Evolutionary conservation across 1,140 invertebrate species (phyloP), one percentile per base, ranked within the genome.

Genomic region (Laodelphax striatellus): DNA sequence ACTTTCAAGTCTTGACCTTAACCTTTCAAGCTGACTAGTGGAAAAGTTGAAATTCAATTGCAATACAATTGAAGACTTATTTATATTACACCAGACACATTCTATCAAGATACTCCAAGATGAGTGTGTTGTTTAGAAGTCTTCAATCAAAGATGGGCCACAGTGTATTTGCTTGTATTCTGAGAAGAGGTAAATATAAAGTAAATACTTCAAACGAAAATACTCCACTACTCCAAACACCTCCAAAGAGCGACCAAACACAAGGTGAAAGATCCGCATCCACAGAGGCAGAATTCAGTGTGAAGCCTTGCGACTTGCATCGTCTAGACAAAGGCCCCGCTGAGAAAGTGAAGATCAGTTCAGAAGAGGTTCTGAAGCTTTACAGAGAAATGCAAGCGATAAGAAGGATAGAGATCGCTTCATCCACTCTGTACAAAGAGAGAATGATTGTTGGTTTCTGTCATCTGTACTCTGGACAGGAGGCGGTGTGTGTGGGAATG

Each of bases 261-360:
- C 28, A 31, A 31, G 28, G 28, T n/a, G n/a, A n/a, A 9, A 31
- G 34, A 38, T 38, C 34, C 34, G 34, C 10, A 38, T 38, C 34
- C 2, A 38, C 34, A 1, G 34, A 38, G 34, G 34, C 34, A 9
- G 34, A 38, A 38, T 38, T 38, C 34, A 38, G 10, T 38, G 34
- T 38, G 10, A 65, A 87, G 82, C 89, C 89, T 38, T 97, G 79
- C 70, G 86, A 90, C 70, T 77, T 97, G 38, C 93, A 97, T 75
- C 87, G 85, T 70, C 74, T 97, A 61, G 89, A 93, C n/a, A 80
- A 82, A 60, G 89, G 89, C 21, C 95, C 95, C 0, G 77, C 72
- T 2, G 77, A 72, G 9, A 69, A 73, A 21, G 80, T 81, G 0
- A 77, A 74, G 1, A 56, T 82, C 9, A 81, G 74, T 2, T 70